Evolutionary conservation across 2,797 vertebrate species (phyloP).

Genomic region (Sebastolobus altivelis): DNA sequence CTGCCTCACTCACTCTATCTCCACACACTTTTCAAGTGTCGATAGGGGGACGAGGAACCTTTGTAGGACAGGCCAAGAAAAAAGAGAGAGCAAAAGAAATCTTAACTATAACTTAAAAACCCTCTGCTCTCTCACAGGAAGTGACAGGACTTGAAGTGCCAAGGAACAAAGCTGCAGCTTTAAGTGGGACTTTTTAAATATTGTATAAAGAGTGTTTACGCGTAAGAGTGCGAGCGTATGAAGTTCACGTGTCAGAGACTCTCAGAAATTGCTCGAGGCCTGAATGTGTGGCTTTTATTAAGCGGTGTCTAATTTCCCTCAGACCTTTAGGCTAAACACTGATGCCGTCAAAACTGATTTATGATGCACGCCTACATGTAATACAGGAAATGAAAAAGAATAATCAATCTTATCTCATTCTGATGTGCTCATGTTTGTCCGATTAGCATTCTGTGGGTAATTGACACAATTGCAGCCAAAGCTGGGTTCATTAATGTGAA

Average conservation of each 20-base stretch:
- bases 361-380: slow-evolving; percentile 49
- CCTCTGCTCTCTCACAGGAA: slow-evolving; percentile 42
- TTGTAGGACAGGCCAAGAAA: slow-evolving; percentile 69
- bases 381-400: slow-evolving; percentile 46
- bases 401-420: slow-evolving; percentile 69
- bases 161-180: slow-evolving; percentile 37
- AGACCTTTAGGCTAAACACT: slow-evolving; percentile 52
- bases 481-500: slow-evolving; percentile 61
- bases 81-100: slow-evolving; percentile 47
- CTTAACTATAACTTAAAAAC: slow-evolving; percentile 56
- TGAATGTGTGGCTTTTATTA: slow-evolving; percentile 44
- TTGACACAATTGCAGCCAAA: slow-evolving; percentile 72
- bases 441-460: slow-evolving; percentile 72
- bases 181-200: slow-evolving; percentile 18
- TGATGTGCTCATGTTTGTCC: slow-evolving; percentile 58
- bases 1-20: slow-evolving; percentile 62
- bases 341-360: slow-evolving; percentile 56
- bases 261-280: slow-evolving; percentile 38
- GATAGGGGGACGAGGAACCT: slow-evolving; percentile 59
- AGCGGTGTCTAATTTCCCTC: slow-evolving; percentile 52
- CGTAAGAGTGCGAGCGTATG: slow-evolving; percentile 10
- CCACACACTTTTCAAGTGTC: slow-evolving; percentile 62
- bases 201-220: slow-evolving; percentile 2
- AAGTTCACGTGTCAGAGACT: slow-evolving; percentile 43
- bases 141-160: slow-evolving; percentile 32